Evolutionary conservation across 2,113 vertebrate genomes (phyloP).

Genomic region (Psilopsiagon aymara): DNA sequence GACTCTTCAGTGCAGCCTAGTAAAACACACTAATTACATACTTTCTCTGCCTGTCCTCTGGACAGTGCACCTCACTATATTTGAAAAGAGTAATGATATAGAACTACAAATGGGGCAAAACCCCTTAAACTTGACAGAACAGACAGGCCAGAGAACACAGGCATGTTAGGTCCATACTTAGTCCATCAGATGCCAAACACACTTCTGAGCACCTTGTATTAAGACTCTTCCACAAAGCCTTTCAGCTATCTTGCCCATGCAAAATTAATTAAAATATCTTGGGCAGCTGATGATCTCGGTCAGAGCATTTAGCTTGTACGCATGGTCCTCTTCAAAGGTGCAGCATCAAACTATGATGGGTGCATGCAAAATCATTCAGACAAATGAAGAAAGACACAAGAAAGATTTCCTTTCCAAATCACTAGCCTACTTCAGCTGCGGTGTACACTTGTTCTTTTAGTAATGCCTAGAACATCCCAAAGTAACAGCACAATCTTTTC

Average conservation of each 20-base stretch:
- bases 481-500: neutral
- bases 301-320: neutral
- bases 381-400: neutral
- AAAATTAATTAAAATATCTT: neutral
- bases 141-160: neutral
- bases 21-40: slow-evolving; percentile 71
- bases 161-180: neutral
- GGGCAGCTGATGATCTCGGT: neutral
- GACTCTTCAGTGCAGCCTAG: slow-evolving; percentile 65
- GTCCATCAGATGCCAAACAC: neutral
- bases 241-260: neutral
- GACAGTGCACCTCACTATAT: neutral
- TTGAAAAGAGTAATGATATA: slow-evolving; percentile 44
- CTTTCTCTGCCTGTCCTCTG: slow-evolving; percentile 45
- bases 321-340: neutral
- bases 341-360: accelerated
- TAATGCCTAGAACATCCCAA: neutral
- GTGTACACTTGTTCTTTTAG: neutral
- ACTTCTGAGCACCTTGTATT: neutral
- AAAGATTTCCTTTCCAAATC: neutral
- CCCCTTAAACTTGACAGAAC: neutral
- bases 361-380: neutral
- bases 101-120: neutral
- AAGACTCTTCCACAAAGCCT: neutral
- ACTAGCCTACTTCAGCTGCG: neutral